These are phyloP conservation scores for Zaprionus capensis DNA, from an alignment of 1,140 invertebrate genomes.

Conservation along the genomic window DNA sequence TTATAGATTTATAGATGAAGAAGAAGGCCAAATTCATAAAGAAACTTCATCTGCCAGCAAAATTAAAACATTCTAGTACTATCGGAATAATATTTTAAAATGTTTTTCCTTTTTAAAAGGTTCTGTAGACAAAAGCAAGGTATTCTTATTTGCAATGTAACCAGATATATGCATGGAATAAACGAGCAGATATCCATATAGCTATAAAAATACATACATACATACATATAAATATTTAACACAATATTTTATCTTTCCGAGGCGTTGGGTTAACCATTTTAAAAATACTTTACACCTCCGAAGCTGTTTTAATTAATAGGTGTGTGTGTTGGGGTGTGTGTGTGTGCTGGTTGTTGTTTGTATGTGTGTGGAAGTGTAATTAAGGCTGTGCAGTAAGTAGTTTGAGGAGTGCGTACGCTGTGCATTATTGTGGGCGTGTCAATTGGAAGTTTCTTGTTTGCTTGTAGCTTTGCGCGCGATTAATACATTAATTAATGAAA, in stretches of 20 bases:
- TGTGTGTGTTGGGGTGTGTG: not conserved
- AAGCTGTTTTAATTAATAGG: not conserved
- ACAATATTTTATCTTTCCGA: not conserved
- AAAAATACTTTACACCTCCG: not conserved
- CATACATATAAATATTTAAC: constrained; percentile 16
- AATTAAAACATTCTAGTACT: too few relatives aligned
- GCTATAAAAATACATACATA: not conserved
- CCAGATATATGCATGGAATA: not conserved
- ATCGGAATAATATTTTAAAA: too few relatives aligned
- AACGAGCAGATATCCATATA: not conserved
- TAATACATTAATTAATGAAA: constrained; percentile 35
- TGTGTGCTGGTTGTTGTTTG: not conserved
- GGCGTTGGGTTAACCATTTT: constrained; percentile 22
- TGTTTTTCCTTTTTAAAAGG: too few relatives aligned
- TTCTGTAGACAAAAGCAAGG: not conserved
- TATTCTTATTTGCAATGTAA: not conserved
- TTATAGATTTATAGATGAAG: too few relatives aligned
- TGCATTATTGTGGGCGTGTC: constrained; percentile 22
- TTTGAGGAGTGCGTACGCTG: constrained; percentile 5
- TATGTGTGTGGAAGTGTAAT: not conserved
- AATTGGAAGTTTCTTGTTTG: constrained; percentile 23
- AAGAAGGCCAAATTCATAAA: too few relatives aligned
- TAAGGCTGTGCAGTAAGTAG: constrained; percentile 13
- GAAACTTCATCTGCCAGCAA: too few relatives aligned
- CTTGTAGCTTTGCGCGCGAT: constrained; percentile 50